These are phyloP conservation scores for Musca vetustissima DNA, from an alignment of 1,140 invertebrate genomes.

Conservation along the genomic window DNA sequence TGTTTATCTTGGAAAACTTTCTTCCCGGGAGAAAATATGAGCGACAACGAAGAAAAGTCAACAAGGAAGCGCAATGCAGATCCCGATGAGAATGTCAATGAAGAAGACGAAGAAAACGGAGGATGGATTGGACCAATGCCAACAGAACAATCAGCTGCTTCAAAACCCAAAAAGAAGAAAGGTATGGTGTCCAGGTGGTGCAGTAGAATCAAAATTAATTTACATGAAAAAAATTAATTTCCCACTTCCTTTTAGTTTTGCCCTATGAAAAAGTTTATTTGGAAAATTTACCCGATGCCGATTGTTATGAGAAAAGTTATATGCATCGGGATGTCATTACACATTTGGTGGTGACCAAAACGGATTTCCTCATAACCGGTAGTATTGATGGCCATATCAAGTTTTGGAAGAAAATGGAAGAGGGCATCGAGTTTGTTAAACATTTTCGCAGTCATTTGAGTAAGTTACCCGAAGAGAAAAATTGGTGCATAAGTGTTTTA, in stretches of 20 bases:
- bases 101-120: conserved; percentile 36
- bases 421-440: conserved; percentile 98
- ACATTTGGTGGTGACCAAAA: conserved; percentile 88
- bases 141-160: conserved; percentile 42
- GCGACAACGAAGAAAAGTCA: background rate
- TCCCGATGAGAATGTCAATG: conserved; percentile 4
- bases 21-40: background rate
- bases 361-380: conserved; percentile 94
- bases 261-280: conserved; percentile 88
- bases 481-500: background rate
- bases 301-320: conserved; percentile 96
- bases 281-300: conserved; percentile 87
- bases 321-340: conserved; percentile 97
- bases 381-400: conserved; percentile 97
- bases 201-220: too few species aligned
- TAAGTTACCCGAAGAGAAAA: conserved; percentile 3
- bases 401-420: conserved; percentile 97
- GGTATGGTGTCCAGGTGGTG: too few species aligned
- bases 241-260: conserved; percentile 73
- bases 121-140: conserved; percentile 54
- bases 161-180: conserved; percentile 50
- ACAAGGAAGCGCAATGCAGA: conserved; percentile 33
- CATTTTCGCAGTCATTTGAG: conserved; percentile 93
- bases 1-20: background rate
- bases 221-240: too few species aligned